Base-by-base conservation (phyloP, 2,888 invertebrate species). In the Nasonia oneida region DNA sequence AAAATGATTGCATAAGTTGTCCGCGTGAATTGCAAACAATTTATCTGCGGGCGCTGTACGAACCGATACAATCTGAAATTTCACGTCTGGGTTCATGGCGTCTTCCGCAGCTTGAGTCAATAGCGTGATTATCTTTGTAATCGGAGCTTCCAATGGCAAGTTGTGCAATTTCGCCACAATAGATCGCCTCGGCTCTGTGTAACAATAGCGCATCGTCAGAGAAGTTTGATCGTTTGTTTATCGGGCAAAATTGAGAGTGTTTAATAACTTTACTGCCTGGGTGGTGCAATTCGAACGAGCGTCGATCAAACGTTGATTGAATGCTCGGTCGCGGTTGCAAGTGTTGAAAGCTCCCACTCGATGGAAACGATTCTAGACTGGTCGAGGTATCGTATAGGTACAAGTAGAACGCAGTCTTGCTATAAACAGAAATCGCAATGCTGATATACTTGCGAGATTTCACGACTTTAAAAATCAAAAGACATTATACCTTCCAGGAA, bases 61-160 rank as follows among this genome's bases (percentile, higher is more conserved):
- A 87, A 94, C 94, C 92, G 94, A 94, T 89, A 95, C 95, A 87
- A 95, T 93, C 23, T 95, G 94, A 89, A 94, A 94, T 14, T 94
- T 94, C 87, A 95, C 94, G 87, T 94, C 94, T 42, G 94, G 91
- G 57, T 94, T 94, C 67, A 94, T 94, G 86, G 94, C 94, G 79
- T 92, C 92, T 33, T 88, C 89, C 85, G 92, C 89, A n/a, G 95
- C 95, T 74, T 94, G 94, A 77, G 94, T 94, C 84, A 96, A 94
- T 81, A 96, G 94, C 87, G 94, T 95, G 89, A 96, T 95, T 90
- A 97, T 98, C 95, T 98, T 98, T 76, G 98, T 98, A 90, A 99
- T 98, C 15, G 98, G 98, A 39, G 98, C 98, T 94, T 99, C 98
- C 84, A 99, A 95, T 12, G 98, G 98, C 93, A 98, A 94, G n/a